Evolutionary conservation across 2,888 invertebrate genomes (phyloP), one percentile per base, ranked within the genome.

Genomic region (Cerastoderma edule): DNA sequence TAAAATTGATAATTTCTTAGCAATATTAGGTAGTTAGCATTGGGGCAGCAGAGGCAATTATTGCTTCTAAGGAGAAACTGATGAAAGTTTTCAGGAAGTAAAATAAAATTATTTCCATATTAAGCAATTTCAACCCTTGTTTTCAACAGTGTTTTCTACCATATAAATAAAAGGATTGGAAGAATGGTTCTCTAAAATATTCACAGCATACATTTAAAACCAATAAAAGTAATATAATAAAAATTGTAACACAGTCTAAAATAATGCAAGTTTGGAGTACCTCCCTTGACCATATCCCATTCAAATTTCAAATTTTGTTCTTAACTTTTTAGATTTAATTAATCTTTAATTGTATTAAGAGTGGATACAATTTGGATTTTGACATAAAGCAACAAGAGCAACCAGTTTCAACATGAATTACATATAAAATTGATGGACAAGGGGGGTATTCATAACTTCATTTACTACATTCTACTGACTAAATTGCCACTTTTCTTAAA

Each of bases 221-320:
- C 32, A 57, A n/a, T n/a, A 57, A 60, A 32, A 1, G 19, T 19
- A 19, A 39, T 60, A 60, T 60, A 60, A 4, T 8, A n/a, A 60
- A 60, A 60, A 60, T 39, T 39, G 60, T 60, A 60, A 60, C 60
- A 60, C 60, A 60, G 60, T 16, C 60, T 60, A 60, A 39, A 1
- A 33, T 32, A 24, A 39, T 33, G 39, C 30, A 60, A 35, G 5
- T 24, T 27, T n/a, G 32, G 33, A 19, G 19, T n/a, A 28, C 32
- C 16, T 33, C 30, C 57, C 57, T 19, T 32, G 3, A 3, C 16
- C 16, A 57, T n/a, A n/a, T n/a, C 32, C 28, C 8, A 5, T 0
- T 16, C 16, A 1, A 32, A 32, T 57, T 4, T 2, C 33, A 32
- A 33, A 19, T 8, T 1, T 13, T 28, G 33, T 1, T 57, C 19